A percentile compares a stretch with the other conserved stretches of the same genome.
These are phyloP conservation scores for Seladonia tumulorum DNA, from an alignment of 2,888 invertebrate genomes.

Conservation along the genomic window DNA sequence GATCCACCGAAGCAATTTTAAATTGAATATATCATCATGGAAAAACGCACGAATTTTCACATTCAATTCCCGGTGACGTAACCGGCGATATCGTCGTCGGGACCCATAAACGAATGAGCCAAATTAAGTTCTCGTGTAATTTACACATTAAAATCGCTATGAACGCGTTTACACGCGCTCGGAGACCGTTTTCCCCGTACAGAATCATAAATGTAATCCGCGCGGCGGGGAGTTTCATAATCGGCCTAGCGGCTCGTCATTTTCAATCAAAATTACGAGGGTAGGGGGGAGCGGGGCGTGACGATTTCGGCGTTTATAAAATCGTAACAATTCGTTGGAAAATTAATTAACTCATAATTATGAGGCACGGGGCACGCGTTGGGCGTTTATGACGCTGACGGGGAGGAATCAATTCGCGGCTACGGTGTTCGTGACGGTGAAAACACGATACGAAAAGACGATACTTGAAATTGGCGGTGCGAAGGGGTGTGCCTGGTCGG, in stretches of 20 bases:
- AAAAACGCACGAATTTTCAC: background rate
- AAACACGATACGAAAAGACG: conserved; percentile 20
- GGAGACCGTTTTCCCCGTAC: background rate
- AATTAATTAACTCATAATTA: conserved; percentile 44
- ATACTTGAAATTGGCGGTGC: conserved; percentile 15
- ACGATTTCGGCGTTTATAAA: conserved; percentile 27
- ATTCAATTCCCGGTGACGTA: background rate
- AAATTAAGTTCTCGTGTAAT: conserved; percentile 2
- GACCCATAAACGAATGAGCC: background rate
- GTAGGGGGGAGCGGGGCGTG: rapidly evolving
- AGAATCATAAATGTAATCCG: conserved; percentile 3
- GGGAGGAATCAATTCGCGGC: conserved; percentile 8
- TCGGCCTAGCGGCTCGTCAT: background rate
- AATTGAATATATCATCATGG: background rate
- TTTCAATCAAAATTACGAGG: conserved; percentile 9
- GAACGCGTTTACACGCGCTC: background rate
- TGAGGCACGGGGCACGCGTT: background rate
- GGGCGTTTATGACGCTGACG: conserved; percentile 1
- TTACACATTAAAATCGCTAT: background rate
- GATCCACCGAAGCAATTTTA: background rate
- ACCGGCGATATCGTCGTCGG: background rate
- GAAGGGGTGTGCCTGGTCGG: background rate
- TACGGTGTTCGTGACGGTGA: background rate
- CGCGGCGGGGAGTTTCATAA: background rate
- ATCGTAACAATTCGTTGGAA: background rate